Evolutionary conservation across 2,797 vertebrate genomes (phyloP), one percentile per base, ranked within the genome.

Genomic region (Lophius americanus): DNA sequence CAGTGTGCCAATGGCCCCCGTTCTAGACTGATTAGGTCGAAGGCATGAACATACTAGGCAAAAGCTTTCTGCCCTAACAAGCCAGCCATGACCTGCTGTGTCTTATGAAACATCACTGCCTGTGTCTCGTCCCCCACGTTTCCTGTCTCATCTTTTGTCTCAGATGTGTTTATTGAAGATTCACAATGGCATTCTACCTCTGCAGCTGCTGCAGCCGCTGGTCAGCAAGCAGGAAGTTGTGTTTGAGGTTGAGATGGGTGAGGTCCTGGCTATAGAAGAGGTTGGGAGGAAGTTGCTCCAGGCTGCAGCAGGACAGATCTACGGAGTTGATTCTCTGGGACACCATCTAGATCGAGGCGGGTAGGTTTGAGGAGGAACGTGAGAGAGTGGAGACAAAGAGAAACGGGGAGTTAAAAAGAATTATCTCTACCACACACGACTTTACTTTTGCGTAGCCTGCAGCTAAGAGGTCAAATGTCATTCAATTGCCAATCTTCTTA

Each of bases 181-280:
- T 70, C 44, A 46, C n/a, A 4, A 38, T 6, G 23, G n/a, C 54
- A 50, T 38, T 44, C 52, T 93, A 98, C 98, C 98, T 97, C 88
- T 97, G 96, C 57, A 99, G 93, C 75, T 97, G 96, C 68, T 88
- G 91, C 70, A 98, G 94, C 1, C 93, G 93, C 76, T 94, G 90
- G 82, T 93, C 94, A 33, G 92, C 78, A 1, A 95, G 92, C 85
- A 99, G 92, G 82, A 98, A 97, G 92, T 99, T 99, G 85, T 98
- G 97, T 89, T 98, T 99, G 79, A 99, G 94, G 86, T 99, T 99
- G 87, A 99, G 97, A 89, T 99, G 98, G 78, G 98, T 99, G 83
- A 99, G 95, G 89, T 99, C 98, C 75, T 98, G 97, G 92, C 98
- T 99, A 85, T 97, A 99, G 92, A 98, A 98, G 68, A 99, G 94